These are phyloP conservation scores for Eupithecia pulchellata DNA, from an alignment of 2,888 invertebrate species.

Conservation along the genomic window DNA sequence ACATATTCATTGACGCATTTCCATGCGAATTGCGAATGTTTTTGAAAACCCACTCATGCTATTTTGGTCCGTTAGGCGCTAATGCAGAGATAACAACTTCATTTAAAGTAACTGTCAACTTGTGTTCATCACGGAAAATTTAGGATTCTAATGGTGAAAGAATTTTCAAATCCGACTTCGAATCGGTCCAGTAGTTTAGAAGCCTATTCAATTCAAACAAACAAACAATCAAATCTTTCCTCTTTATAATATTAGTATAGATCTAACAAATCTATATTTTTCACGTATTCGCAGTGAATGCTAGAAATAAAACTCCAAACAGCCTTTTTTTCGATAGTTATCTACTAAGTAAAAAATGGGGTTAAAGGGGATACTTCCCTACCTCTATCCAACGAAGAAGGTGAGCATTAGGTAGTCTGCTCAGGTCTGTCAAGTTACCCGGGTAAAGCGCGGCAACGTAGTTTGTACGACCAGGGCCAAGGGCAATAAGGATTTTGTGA, in stretches of 20 bases:
- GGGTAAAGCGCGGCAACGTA: not conserved
- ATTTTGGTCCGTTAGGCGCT: not conserved
- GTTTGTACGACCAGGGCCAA: not conserved
- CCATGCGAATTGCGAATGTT: constrained; percentile 31
- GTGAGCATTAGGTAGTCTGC: not conserved
- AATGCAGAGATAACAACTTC: not conserved
- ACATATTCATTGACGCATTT: constrained; percentile 39
- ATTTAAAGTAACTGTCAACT: too few relatives aligned
- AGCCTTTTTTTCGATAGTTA: not conserved
- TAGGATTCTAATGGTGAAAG: too few relatives aligned
- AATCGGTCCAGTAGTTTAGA: too few relatives aligned
- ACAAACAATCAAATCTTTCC: too few relatives aligned
- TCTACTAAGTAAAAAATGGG: not conserved
- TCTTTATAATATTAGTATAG: too few relatives aligned
- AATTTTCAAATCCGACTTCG: too few relatives aligned
- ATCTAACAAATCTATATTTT: too few relatives aligned
- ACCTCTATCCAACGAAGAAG: not conserved
- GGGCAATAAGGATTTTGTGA: not conserved
- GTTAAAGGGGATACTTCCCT: not conserved
- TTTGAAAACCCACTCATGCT: constrained; percentile 23
- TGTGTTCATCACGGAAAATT: too few relatives aligned
- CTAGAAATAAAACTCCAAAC: too few relatives aligned
- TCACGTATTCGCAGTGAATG: too few relatives aligned
- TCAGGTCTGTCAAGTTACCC: constrained; percentile 5
- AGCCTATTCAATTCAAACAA: too few relatives aligned